phyloP scores from a whole-genome alignment of 1,140 invertebrate species.

The Drosophila nigrodunni region DNA sequence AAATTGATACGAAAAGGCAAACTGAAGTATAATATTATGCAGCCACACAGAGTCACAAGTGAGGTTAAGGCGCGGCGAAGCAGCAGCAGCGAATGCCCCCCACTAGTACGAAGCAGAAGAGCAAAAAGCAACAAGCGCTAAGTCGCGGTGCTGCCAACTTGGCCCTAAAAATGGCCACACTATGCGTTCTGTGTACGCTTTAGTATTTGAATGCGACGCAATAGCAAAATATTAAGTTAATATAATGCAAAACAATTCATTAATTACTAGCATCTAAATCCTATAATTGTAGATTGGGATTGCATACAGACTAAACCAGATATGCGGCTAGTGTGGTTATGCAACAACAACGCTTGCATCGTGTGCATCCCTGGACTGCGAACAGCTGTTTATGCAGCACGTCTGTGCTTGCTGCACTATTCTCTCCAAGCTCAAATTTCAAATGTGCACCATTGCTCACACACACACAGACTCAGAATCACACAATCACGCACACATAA shows the following conservation, averaged over 20 bases:
- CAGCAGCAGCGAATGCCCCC: constrained; percentile 39
- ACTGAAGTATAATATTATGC: constrained; percentile 55
- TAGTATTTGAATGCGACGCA: constrained; percentile 43
- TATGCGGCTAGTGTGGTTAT: constrained; percentile 31
- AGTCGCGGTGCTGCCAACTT: constrained; percentile 43
- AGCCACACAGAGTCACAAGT: constrained; percentile 50
- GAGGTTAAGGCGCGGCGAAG: constrained; percentile 53
- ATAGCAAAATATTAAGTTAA: constrained; percentile 14
- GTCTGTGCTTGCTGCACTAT: constrained; percentile 28
- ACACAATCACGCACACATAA: constrained; percentile 5
- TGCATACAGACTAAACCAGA: neutral
- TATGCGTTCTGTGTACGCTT: neutral
- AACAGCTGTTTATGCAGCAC: constrained; percentile 53
- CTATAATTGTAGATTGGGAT: neutral
- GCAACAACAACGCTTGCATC: constrained; percentile 43
- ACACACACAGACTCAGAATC: neutral
- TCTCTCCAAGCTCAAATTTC: constrained; percentile 46
- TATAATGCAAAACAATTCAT: neutral
- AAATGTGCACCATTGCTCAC: constrained; percentile 13
- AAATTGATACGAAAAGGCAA: constrained; percentile 28
- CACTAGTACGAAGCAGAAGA: constrained; percentile 49
- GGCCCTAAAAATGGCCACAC: neutral
- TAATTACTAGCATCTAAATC: neutral
- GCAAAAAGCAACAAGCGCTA: constrained; percentile 54
- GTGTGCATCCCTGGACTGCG: constrained; percentile 42